A percentile compares a stretch with the other conserved stretches of the same genome.
These are phyloP conservation scores for Gallinago solitaria DNA, from an alignment of 2,797 vertebrate species.

Conservation along the genomic window DNA sequence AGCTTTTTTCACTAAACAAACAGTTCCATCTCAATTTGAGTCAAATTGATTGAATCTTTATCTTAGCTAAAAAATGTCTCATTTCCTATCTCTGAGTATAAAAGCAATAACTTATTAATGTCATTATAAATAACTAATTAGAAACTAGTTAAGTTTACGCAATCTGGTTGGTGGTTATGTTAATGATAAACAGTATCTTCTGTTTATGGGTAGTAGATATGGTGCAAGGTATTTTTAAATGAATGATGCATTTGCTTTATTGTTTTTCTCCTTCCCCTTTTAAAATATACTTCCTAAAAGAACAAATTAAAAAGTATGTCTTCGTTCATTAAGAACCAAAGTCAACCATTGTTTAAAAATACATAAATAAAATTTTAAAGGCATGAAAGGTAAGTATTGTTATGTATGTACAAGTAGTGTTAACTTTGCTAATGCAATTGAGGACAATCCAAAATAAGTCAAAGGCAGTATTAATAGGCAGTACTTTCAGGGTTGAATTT, in stretches of 20 bases:
- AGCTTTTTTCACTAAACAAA: background rate
- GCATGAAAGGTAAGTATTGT: slow-evolving; percentile 36
- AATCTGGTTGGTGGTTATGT: background rate
- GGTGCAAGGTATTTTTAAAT: background rate
- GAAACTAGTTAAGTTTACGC: background rate
- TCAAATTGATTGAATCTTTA: background rate
- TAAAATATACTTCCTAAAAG: background rate
- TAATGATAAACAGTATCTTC: background rate
- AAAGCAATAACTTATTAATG: background rate
- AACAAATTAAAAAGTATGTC: background rate
- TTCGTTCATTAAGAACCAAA: background rate
- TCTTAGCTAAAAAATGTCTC: background rate
- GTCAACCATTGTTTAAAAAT: background rate
- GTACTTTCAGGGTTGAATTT: background rate
- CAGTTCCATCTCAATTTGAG: background rate
- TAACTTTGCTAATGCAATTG: background rate
- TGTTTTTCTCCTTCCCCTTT: background rate
- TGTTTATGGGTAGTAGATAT: background rate
- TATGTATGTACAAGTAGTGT: background rate
- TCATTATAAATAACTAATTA: background rate
- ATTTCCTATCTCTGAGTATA: background rate
- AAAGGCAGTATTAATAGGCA: background rate
- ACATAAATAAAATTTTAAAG: background rate
- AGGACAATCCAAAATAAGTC: background rate
- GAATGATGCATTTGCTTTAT: background rate